A percentile compares a stretch with the other conserved stretches of the same genome.
Evolutionary conservation across 2,797 vertebrate species (phyloP).

Genomic region (Rhincodon typus): DNA sequence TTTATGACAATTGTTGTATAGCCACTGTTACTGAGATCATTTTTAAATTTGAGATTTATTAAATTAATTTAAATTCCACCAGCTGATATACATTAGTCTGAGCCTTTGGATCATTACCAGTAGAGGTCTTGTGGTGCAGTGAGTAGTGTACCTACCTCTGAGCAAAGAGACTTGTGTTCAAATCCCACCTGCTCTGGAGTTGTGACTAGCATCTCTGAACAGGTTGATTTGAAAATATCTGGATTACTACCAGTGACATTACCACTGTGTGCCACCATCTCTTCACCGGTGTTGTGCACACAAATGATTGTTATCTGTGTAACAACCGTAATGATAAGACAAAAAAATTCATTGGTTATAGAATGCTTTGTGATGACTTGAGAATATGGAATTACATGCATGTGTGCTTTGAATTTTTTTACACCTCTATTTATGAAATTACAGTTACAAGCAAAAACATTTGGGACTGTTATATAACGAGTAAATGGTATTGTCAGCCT

Average conservation of each 20-base stretch:
- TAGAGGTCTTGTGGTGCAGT: no score
- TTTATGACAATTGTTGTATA: background rate
- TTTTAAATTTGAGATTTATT: background rate
- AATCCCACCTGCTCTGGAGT: no score
- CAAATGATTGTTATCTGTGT: background rate
- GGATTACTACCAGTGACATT: no score
- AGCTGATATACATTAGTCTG: background rate
- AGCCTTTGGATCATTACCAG: no score
- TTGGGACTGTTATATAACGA: no score
- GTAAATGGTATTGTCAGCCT: no score
- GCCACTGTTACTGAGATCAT: background rate
- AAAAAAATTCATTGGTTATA: background rate
- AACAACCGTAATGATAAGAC: background rate
- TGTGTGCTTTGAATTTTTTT: background rate
- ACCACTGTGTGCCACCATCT: background rate
- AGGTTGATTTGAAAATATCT: no score
- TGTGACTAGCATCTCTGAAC: no score
- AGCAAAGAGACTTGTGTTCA: no score
- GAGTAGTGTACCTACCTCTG: no score
- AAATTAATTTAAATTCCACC: background rate
- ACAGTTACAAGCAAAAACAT: no score
- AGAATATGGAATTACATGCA: background rate
- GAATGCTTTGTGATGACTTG: background rate
- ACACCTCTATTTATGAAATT: no score
- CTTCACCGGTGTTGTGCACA: background rate